phyloP scores from a whole-genome alignment of 2,113 vertebrate genomes.

The Rutilus rutilus region DNA sequence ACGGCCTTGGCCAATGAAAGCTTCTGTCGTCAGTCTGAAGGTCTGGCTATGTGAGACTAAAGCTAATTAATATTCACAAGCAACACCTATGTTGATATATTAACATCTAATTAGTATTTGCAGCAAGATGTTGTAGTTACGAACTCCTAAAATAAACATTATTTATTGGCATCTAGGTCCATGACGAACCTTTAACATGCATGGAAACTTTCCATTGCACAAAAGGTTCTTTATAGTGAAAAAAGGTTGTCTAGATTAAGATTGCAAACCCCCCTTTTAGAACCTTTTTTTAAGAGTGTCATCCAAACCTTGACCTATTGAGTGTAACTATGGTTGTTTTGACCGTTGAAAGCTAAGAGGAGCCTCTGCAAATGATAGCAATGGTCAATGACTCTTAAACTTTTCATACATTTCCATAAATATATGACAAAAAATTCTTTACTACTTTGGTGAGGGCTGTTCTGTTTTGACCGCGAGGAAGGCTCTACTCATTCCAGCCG shows the following conservation, averaged over 20 bases:
- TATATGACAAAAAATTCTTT: not conserved
- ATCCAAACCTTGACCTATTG: not conserved
- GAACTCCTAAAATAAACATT: no score
- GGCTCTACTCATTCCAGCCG: constrained; percentile 6
- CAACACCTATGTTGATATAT: not conserved
- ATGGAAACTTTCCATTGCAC: no score
- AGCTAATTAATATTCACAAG: not conserved
- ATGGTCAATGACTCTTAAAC: constrained; percentile 27
- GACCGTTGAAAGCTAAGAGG: not conserved
- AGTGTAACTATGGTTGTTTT: not conserved
- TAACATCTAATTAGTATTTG: not conserved
- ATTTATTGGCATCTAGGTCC: no score
- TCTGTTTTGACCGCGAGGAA: constrained; percentile 8
- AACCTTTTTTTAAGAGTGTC: no score
- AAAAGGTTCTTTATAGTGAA: no score
- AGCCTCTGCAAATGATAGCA: constrained; percentile 2
- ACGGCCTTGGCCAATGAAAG: no score
- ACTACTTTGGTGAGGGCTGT: constrained; percentile 6
- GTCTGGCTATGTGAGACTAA: no score
- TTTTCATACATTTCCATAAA: constrained; percentile 12
- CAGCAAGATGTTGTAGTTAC: not conserved
- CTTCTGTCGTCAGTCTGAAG: no score
- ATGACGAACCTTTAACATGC: no score
- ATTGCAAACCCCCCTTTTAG: no score
- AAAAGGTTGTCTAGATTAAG: no score